These are phyloP conservation scores for Diabrotica undecimpunctata DNA, from an alignment of 1,140 invertebrate species.

Conservation along the genomic window DNA sequence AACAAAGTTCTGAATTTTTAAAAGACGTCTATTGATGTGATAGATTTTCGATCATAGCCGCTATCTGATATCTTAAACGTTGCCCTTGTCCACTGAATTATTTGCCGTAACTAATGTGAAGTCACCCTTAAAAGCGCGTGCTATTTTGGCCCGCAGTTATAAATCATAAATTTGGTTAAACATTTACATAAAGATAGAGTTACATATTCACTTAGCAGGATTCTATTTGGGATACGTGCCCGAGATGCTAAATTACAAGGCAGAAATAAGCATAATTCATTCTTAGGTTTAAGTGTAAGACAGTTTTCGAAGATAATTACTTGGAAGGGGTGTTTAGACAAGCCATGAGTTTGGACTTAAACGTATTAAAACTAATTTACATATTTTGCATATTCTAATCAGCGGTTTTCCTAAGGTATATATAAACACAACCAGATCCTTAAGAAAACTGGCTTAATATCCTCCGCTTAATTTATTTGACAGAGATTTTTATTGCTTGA, in stretches of 20 bases:
- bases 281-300: slow-evolving; percentile 28
- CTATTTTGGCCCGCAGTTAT: not conserved
- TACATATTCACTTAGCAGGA: slow-evolving; percentile 11
- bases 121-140: not conserved
- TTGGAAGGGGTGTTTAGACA: not conserved
- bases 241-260: slow-evolving; percentile 23
- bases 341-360: not conserved
- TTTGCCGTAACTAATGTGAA: too few species aligned
- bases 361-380: slow-evolving; percentile 8
- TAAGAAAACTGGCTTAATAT: not conserved
- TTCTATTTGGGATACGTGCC: slow-evolving; percentile 19
- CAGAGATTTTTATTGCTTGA: not conserved
- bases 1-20: too few species aligned
- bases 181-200: slow-evolving; percentile 5
- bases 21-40: too few species aligned
- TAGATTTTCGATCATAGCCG: too few species aligned
- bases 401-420: not conserved
- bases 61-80: too few species aligned
- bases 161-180: slow-evolving; percentile 5
- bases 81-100: too few species aligned
- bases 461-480: not conserved
- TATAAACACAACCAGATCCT: not conserved
- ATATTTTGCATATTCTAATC: slow-evolving; percentile 4
- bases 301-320: slow-evolving; percentile 25
- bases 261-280: slow-evolving; percentile 24